Evolutionary conservation across 2,797 vertebrate species (phyloP), one percentile per base, ranked within the genome.

Genomic region (Sebastes trivittatus): DNA sequence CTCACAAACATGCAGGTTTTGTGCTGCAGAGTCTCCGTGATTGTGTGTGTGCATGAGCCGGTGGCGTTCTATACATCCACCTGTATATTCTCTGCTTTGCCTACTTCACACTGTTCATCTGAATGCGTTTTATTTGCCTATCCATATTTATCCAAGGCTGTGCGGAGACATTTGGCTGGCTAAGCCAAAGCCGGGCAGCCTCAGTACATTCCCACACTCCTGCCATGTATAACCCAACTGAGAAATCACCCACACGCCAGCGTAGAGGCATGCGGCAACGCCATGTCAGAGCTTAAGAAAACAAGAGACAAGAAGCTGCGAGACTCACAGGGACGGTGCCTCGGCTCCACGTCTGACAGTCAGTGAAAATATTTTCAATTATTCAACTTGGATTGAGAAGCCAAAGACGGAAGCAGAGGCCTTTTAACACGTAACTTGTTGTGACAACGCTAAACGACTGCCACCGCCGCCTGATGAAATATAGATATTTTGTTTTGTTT

Each of bases 401-500:
- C 68, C 60, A 72, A 78, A 83, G 84, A 75, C 56, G 22, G 75
- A 52, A 88, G 70, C 22, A 42, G 55, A 66, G 78, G 65, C 76
- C 85, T 90, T 82, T 91, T 87, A 91, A 76, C 77, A n/a, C 70
- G 68, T 62, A 75, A 89, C 83, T 80, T 87, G 87, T 83, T 89
- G 90, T 88, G 86, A 92, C 93, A 89, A 81, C 29, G 6, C 60
- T 89, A 85, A 91, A 88, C 67, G 71, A 54, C 67, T 62, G 30
- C 73, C 78, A 14, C 75, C 71, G 20, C 82, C 29, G 69, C 59
- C 55, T 20, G 36, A 86, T 93, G 69, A 93, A 93, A 94, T 89
- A 89, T 88, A 78, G 77, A 90, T 87, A 59, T 77, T 88, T 90
- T 88, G 79, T 88, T 90, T 89, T 88, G 80, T 89, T 92, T 89